phyloP scores from a whole-genome alignment of 2,888 invertebrate genomes.

The Tetanocera ferruginea region DNA sequence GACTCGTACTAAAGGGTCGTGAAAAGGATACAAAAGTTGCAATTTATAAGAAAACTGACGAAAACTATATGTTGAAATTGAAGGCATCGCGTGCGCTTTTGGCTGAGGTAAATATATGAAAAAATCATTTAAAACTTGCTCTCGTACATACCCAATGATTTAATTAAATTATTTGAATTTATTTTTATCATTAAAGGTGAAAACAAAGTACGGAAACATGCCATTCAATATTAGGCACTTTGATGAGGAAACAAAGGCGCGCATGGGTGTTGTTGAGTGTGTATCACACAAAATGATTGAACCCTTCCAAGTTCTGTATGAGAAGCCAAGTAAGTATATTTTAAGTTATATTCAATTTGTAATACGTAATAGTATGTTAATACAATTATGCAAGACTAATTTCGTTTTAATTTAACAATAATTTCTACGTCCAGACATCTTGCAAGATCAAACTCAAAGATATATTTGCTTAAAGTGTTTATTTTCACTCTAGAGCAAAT shows the following conservation, averaged over 20 bases:
- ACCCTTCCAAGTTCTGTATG: constrained; percentile 94
- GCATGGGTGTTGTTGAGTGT: constrained; percentile 98
- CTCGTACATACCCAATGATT: constrained; percentile 58
- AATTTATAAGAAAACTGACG: constrained; percentile 98
- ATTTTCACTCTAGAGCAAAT: constrained; percentile 52
- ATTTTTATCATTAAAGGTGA: constrained; percentile 71
- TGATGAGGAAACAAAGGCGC: constrained; percentile 97
- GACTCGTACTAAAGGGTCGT: constrained; percentile 75
- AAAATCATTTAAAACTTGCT: constrained; percentile 68
- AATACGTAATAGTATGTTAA: neutral
- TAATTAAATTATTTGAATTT: neutral
- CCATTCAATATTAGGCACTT: constrained; percentile 96
- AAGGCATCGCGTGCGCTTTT: constrained; percentile 95
- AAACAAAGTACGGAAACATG: constrained; percentile 94
- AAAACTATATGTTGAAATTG: constrained; percentile 95
- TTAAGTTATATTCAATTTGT: neutral
- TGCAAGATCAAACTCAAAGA: constrained; percentile 62
- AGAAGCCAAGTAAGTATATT: constrained; percentile 75
- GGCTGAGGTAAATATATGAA: constrained; percentile 75
- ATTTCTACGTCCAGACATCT: constrained; percentile 69
- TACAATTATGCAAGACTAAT: constrained; percentile 55
- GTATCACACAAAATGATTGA: constrained; percentile 97
- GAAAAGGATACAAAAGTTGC: constrained; percentile 96
- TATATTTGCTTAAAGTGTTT: constrained; percentile 44
- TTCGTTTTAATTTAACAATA: constrained; percentile 58